These are phyloP conservation scores for Aphidius gifuensis DNA, from an alignment of 1,140 invertebrate genomes.

Conservation along the genomic window DNA sequence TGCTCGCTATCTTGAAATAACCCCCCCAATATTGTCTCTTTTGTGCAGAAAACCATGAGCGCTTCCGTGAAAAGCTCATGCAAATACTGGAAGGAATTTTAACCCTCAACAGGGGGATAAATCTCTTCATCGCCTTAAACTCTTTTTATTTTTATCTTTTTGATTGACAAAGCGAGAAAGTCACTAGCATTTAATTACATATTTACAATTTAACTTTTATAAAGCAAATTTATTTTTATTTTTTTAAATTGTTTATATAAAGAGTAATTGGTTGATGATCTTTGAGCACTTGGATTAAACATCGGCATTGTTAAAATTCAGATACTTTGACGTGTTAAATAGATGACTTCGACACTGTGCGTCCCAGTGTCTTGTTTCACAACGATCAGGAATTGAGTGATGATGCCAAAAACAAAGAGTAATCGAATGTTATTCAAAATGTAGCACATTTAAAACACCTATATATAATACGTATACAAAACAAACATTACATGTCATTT, in stretches of 20 bases:
- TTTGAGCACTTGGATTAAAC: no score
- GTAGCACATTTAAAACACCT: not conserved
- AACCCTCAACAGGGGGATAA: not conserved
- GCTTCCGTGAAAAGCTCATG: no score
- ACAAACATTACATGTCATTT: no score
- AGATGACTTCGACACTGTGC: constrained; percentile 37
- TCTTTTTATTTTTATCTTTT: not conserved
- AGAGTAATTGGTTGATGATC: no score
- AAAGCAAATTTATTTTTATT: no score
- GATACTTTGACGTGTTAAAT: constrained; percentile 32
- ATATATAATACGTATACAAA: no score
- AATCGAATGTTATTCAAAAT: not conserved
- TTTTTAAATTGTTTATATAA: no score
- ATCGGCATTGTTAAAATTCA: no score
- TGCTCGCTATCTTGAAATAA: no score
- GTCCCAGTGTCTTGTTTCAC: constrained; percentile 39
- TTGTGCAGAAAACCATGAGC: no score
- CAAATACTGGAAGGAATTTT: not conserved
- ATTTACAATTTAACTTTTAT: not conserved
- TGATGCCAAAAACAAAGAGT: no score
- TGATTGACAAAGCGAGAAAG: not conserved
- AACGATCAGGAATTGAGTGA: constrained; percentile 21
- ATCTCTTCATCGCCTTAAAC: constrained; percentile 8
- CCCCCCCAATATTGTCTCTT: no score
- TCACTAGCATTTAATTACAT: constrained; percentile 1